Evolutionary conservation across 53 echinoderm and acorn worm genomes (phyloP), one percentile per base, ranked within the genome.

Genomic region (Glandiceps talaboti): DNA sequence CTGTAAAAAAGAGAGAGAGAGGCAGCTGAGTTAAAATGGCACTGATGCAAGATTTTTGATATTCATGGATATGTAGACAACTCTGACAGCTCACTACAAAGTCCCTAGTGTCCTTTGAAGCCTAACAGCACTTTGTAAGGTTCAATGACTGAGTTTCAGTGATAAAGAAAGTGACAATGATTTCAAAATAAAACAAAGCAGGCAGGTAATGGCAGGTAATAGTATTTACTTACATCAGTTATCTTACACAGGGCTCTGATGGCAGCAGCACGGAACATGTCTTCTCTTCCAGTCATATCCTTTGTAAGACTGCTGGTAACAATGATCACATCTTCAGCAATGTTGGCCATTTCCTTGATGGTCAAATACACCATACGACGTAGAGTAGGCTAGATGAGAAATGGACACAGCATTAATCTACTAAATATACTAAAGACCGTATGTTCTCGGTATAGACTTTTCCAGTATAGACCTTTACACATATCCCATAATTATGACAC

Each of bases 261-360:
- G 33, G 96, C 96, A 28, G 96, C 88, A 32, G 96, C 92, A 73
- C 96, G 73, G 77, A 92, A 96, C 72, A 93, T 86, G 77, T 96
- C 96, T 82, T 96, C 96, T 75, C 93, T 96, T 81, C 96, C 96
- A 0, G 96, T 96, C 96, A 96, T 96, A 78, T 96, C 96, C 79
- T 93, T 96, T 25, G 96, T 96, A 31, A 96, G 84, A 77, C 96
- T 96, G 76, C 96, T 96, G 31, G 96, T 96, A 14, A 96, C 96
- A 31, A 96, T 96, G 87, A 96, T 96, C 33, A 96, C 96, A 75
- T 96, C 96, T 78, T 96, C 96, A 20, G 96, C 88, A 30, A 96
- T 85, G 30, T 87, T 83, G 26, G 96, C 92, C 96, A 96, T 96
- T 84, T 96, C 96, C 74, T 96, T 96, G 82, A 96, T 96, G 29